Conservation (phyloP, 2,797 vertebrate species). For the Zenarchopterus dispar region DNA sequence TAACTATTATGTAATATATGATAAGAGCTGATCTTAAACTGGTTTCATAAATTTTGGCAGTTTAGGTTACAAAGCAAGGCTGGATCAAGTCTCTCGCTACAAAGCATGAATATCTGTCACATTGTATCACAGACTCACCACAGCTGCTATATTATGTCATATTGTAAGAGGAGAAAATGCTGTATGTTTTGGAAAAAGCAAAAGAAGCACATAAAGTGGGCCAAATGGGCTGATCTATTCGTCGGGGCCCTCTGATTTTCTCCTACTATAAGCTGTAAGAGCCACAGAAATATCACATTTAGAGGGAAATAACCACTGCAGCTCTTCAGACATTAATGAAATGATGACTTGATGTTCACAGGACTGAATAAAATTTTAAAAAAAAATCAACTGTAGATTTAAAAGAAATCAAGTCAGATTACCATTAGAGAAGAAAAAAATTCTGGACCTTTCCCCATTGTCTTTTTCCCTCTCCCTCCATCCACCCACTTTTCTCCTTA, state of each 20-base stretch:
- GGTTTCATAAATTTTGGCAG: constrained; percentile 2
- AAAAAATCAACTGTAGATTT: constrained; percentile 15
- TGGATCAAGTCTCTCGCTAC: constrained; percentile 15
- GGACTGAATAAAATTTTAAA: constrained; percentile 14
- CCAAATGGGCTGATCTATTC: constrained; percentile 59
- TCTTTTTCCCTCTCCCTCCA: constrained; percentile 60
- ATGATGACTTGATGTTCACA: constrained; percentile 26
- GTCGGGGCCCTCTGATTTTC: constrained; percentile 50
- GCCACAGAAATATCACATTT: constrained; percentile 34
- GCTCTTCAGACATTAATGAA: constrained; percentile 19
- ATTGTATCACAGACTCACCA: constrained; percentile 23
- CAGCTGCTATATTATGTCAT: constrained; percentile 36
- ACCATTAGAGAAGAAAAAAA: constrained; percentile 34
- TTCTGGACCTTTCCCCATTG: constrained; percentile 73
- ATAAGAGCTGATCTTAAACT: neutral
- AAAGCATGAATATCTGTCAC: constrained; percentile 24
- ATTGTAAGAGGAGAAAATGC: constrained; percentile 12
- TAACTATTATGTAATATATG: constrained; percentile 6
- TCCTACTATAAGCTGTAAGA: constrained; percentile 33
- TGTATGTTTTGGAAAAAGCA: constrained; percentile 19
- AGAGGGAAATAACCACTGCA: constrained; percentile 23
- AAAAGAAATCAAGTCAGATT: constrained; percentile 42
- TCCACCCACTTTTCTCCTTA: constrained; percentile 73
- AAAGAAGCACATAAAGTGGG: constrained; percentile 47
- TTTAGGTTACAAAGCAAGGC: constrained; percentile 21